Evolutionary conservation across 1,140 invertebrate genomes (phyloP), one percentile per base, ranked within the genome.

Genomic region (Stegodyphus mimosarum): DNA sequence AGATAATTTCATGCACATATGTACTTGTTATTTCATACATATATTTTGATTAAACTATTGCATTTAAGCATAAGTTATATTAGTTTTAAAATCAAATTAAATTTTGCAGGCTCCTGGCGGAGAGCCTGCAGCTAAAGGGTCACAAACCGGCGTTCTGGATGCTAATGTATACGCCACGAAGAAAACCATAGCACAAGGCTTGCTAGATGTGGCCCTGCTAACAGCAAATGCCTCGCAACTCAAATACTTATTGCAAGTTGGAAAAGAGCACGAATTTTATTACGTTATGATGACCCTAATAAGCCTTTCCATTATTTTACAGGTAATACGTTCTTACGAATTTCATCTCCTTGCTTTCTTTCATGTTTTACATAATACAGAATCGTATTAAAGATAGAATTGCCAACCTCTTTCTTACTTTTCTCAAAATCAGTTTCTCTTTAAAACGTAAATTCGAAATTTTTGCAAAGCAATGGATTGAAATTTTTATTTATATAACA

Each of bases 151-250:
- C 15, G 51, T 51, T 48, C 52, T 96, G 88, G 95, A 96, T 88
- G 93, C 94, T 0, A 96, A 96, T 90, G 92, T 93, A 80, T 96
- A 96, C 93, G 95, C 95, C 1, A 96, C 95, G 4, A 96, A 96
- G 90, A 96, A 96, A 90, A 96, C 95, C 0, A 95, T 96, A 55
- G 95, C 95, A 0, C 95, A 89, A 86, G 88, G 87, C 11, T 88
- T 91, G 88, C 88, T 91, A n/a, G 91, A 91, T 86, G 89, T 91
- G 18, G 91, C 91, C 6, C 88, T 91, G 7, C 87, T 91, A 53
- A 92, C 91, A 5, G 91, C 91, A 50, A 92, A 97, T 90, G 96
- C 96, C 11, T 95, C 95, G 0, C 96, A 97, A 89, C 91, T 97
- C 6, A 96, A 96, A 90, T 96, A 96, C 88, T 94, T 97, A 13